phyloP scores from a whole-genome alignment of 2,113 vertebrate genomes.

The Morone chrysops region DNA sequence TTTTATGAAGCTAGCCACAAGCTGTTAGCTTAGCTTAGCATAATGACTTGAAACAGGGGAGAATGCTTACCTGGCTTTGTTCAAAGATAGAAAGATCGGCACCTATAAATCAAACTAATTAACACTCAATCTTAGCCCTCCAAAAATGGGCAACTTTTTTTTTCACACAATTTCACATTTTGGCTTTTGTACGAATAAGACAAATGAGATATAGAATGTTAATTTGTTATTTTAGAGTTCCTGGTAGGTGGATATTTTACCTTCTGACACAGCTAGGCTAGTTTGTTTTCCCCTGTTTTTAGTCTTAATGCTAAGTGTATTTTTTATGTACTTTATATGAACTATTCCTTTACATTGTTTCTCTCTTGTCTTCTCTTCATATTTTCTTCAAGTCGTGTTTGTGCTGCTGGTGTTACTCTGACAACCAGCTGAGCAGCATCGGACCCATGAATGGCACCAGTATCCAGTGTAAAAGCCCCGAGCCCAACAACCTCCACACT shows the following conservation, averaged over 20 bases:
- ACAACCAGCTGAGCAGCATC: conserved; percentile 79
- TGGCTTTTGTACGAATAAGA: background rate
- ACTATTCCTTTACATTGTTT: conserved; percentile 5
- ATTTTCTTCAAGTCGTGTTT: conserved; percentile 80
- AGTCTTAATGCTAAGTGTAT: background rate
- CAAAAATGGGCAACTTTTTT: background rate
- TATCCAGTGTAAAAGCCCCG: conserved; percentile 84
- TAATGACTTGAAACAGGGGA: too few species aligned
- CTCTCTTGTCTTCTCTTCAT: conserved; percentile 31
- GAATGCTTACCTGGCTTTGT: background rate
- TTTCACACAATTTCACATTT: background rate
- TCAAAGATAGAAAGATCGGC: background rate
- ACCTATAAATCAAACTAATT: background rate
- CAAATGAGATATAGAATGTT: background rate
- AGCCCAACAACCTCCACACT: conserved; percentile 79
- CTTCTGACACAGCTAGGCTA: too few species aligned
- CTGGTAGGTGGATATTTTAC: background rate
- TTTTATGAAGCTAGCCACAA: too few species aligned
- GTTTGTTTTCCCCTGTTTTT: background rate
- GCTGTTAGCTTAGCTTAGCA: too few species aligned
- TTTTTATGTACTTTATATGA: background rate
- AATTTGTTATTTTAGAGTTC: background rate
- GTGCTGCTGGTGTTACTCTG: conserved; percentile 85
- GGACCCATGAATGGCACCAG: conserved; percentile 85
- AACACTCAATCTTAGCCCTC: background rate